These are phyloP conservation scores for Oreohelix idahoensis DNA, from an alignment of 1,140 invertebrate species.

Conservation along the genomic window DNA sequence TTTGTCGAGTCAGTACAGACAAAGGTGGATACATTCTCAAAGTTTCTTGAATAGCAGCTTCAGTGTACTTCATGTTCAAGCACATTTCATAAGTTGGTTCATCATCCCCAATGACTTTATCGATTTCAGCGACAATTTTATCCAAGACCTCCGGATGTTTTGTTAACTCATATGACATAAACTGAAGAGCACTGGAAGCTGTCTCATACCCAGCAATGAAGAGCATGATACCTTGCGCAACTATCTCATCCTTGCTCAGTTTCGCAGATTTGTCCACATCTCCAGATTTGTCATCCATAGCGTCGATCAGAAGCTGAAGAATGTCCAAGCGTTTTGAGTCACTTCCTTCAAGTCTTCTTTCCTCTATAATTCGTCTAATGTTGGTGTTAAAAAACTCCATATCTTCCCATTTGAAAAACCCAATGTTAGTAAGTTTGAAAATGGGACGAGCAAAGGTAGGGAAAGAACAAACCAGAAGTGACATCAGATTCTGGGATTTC, in stretches of 20 bases:
- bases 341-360: not conserved
- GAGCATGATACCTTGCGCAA: conserved; percentile 79
- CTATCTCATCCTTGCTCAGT: conserved; percentile 76
- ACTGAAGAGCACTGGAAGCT: conserved; percentile 75
- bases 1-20: conserved; percentile 9
- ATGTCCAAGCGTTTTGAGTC: not conserved
- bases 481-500: not conserved
- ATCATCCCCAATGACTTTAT: conserved; percentile 25
- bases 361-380: conserved; percentile 10
- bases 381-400: conserved; percentile 14
- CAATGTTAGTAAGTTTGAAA: not conserved
- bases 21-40: conserved; percentile 52
- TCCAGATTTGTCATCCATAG: not conserved
- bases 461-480: not conserved
- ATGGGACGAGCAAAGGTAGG: not conserved
- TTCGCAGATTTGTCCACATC: not conserved
- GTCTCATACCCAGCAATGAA: conserved; percentile 81
- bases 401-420: conserved; percentile 19
- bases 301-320: conserved; percentile 3
- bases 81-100: conserved; percentile 44
- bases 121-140: conserved; percentile 76
- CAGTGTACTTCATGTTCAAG: conserved; percentile 47
- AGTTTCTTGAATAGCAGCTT: conserved; percentile 48
- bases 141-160: conserved; percentile 76
- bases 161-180: conserved; percentile 77